Conservation (phyloP, 30 jellyfish, hydroid and myxozoan genomes). For the Cassiopea xamachana region DNA sequence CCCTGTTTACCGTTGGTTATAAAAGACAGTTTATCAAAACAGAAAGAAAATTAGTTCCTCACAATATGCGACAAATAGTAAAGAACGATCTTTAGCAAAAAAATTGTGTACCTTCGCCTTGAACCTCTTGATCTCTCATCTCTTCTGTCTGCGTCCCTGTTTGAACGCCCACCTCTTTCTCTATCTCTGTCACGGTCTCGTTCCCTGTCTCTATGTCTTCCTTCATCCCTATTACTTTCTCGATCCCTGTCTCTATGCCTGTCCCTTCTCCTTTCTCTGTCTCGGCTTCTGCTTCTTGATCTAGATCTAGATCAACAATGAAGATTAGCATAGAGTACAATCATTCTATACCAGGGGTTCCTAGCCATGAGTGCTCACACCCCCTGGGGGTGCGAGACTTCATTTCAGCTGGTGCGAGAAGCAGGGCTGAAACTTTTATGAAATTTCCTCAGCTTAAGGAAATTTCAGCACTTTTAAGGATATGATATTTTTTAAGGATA, state of each 20-base stretch:
- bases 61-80: neutral
- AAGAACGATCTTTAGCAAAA: neutral
- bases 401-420: too few relatives aligned
- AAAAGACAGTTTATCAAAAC: too few relatives aligned
- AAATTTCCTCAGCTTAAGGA: too few relatives aligned
- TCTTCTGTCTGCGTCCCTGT: conserved; percentile 38
- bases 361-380: too few relatives aligned
- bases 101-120: conserved; percentile 16
- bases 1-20: too few relatives aligned
- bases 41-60: too few relatives aligned
- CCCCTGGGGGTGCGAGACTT: too few relatives aligned
- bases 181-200: conserved; percentile 69
- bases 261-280: conserved; percentile 39
- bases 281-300: conserved; percentile 71
- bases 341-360: too few relatives aligned
- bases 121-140: conserved; percentile 12
- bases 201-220: conserved; percentile 57
- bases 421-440: too few relatives aligned
- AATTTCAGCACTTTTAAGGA: too few relatives aligned
- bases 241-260: conserved; percentile 42
- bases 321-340: neutral
- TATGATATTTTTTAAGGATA: too few relatives aligned
- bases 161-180: conserved; percentile 4
- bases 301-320: conserved; percentile 31
- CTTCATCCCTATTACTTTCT: conserved; percentile 31